These are phyloP conservation scores for Calonectris borealis DNA, from an alignment of 2,113 vertebrate genomes.

Conservation along the genomic window DNA sequence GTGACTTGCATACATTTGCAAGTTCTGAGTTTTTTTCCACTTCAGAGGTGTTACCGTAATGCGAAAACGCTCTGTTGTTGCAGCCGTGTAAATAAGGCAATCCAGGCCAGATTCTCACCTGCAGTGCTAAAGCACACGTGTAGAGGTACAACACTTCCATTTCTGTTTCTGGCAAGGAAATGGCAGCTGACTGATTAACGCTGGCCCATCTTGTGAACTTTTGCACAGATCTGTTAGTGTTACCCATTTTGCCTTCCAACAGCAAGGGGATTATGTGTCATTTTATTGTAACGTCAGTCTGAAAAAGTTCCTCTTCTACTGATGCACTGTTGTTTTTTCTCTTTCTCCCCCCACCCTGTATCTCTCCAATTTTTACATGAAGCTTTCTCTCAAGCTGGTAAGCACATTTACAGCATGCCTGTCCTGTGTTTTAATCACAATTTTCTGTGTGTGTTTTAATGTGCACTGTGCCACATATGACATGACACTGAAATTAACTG, in stretches of 20 bases:
- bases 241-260: constrained; percentile 48
- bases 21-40: not conserved
- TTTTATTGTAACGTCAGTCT: not conserved
- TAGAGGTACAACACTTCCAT: not conserved
- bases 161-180: not conserved
- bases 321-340: constrained; percentile 74
- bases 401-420: constrained; percentile 87
- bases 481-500: constrained; percentile 58
- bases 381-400: constrained; percentile 99
- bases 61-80: not conserved
- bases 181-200: not conserved
- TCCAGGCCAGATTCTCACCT: not conserved
- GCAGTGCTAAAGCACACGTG: not conserved
- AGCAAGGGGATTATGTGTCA: constrained; percentile 18
- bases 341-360: constrained; percentile 51
- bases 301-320: constrained; percentile 63
- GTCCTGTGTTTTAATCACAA: constrained; percentile 58
- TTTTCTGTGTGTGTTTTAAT: constrained; percentile 29
- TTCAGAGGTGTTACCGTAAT: not conserved
- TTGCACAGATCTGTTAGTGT: constrained; percentile 70
- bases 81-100: not conserved
- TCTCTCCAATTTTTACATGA: constrained; percentile 80
- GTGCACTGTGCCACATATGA: constrained; percentile 21
- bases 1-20: not conserved
- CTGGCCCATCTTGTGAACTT: constrained; percentile 73